phyloP scores from a whole-genome alignment of 1,140 invertebrate genomes.

The Tetraneura akinire region DNA sequence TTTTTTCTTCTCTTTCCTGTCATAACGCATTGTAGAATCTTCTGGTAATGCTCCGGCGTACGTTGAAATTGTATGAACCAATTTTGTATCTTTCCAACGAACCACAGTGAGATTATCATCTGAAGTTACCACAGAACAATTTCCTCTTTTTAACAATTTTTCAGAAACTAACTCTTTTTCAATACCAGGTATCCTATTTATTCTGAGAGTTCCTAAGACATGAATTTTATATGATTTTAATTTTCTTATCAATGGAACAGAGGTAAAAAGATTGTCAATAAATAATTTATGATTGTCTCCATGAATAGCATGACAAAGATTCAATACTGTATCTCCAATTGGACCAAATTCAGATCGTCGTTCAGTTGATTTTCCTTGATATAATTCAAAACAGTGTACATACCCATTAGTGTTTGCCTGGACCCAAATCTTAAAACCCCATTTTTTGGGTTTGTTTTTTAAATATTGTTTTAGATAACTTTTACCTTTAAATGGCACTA shows the following conservation, averaged over 20 bases:
- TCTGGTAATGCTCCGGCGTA: neutral
- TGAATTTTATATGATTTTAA: neutral
- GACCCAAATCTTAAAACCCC: no score
- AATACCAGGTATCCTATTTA: conserved; percentile 3
- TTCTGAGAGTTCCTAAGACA: neutral
- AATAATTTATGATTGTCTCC: neutral
- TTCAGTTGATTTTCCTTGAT: neutral
- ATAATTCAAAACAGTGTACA: neutral
- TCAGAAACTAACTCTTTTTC: neutral
- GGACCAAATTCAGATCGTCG: neutral
- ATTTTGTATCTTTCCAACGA: neutral
- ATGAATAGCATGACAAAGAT: neutral
- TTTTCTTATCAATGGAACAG: neutral
- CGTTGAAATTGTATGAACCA: neutral
- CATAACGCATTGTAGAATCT: neutral
- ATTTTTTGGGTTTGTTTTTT: conserved; percentile 1
- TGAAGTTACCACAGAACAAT: neutral
- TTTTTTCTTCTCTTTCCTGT: neutral
- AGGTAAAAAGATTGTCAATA: neutral
- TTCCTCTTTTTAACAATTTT: neutral
- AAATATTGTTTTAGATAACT: conserved; percentile 11
- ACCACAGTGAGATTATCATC: neutral
- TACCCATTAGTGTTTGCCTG: neutral
- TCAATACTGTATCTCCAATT: conserved; percentile 1
- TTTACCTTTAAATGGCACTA: conserved; percentile 12